Evolutionary conservation across 2,113 vertebrate species (phyloP).

Genomic region (Probosciger aterrimus): DNA sequence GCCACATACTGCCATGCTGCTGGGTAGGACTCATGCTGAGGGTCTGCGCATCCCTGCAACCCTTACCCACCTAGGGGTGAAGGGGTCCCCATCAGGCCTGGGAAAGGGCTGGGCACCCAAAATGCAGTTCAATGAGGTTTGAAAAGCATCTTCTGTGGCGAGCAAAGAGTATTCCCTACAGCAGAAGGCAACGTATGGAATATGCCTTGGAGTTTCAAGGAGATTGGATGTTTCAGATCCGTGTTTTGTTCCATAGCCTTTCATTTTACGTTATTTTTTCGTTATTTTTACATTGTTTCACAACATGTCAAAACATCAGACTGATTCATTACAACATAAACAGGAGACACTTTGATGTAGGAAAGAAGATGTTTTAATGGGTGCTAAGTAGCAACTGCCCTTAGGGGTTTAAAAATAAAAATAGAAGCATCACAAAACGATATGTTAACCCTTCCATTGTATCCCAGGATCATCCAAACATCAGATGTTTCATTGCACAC

Average conservation of each 20-base stretch:
- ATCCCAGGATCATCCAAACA: neutral
- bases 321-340: conserved; percentile 43
- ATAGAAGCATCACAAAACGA: conserved; percentile 24
- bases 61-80: accelerated
- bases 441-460: conserved; percentile 26
- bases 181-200: neutral
- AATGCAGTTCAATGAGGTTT: neutral
- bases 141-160: neutral
- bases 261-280: conserved; percentile 11
- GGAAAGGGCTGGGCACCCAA: neutral
- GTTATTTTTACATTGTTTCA: conserved; percentile 41
- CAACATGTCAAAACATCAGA: conserved; percentile 49
- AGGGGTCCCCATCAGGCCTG: neutral
- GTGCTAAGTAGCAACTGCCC: conserved; percentile 52
- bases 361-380: conserved; percentile 38
- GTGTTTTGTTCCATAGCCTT: neutral
- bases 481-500: accelerated
- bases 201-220: neutral
- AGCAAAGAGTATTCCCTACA: neutral
- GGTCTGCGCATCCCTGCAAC: neutral
- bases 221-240: neutral
- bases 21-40: neutral
- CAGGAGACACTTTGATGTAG: conserved; percentile 57
- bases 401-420: conserved; percentile 48
- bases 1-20: neutral